Conservation (phyloP, 2,888 invertebrate genomes). For the Pseudococcus jackbeardsleyi region DNA sequence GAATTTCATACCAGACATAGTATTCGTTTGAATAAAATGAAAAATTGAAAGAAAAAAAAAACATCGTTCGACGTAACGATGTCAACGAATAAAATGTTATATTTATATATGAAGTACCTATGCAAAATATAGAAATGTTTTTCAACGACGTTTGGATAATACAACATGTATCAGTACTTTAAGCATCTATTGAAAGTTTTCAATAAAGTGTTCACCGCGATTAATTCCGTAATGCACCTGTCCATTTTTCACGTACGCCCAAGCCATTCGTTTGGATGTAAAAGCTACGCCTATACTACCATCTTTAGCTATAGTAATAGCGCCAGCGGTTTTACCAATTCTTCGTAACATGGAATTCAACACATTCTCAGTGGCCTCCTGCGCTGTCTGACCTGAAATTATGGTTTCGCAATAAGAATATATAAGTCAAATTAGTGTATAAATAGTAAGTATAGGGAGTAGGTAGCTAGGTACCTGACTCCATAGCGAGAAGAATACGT, state of each 20-base stretch:
- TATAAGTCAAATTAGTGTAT: too few species aligned
- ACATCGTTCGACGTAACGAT: not conserved
- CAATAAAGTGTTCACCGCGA: constrained; percentile 71
- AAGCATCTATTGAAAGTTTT: constrained; percentile 50
- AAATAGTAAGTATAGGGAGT: too few species aligned
- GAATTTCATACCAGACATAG: not conserved
- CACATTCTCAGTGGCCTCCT: constrained; percentile 76
- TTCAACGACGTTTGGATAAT: not conserved
- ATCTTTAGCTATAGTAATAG: constrained; percentile 78
- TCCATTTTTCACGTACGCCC: constrained; percentile 75
- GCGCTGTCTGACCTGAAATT: constrained; percentile 73
- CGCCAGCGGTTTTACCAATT: constrained; percentile 81
- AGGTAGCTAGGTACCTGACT: constrained; percentile 71
- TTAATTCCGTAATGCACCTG: constrained; percentile 75
- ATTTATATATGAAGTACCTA: not conserved
- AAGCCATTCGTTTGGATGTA: constrained; percentile 79
- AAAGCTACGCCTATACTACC: constrained; percentile 81
- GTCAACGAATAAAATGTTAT: not conserved
- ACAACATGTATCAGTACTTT: too few species aligned
- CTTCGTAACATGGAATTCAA: constrained; percentile 78
- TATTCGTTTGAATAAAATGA: not conserved
- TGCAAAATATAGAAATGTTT: not conserved
- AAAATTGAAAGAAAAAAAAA: too few species aligned
- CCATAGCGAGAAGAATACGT: constrained; percentile 78
- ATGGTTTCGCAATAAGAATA: not conserved